These are phyloP conservation scores for Misgurnus anguillicaudatus DNA, from an alignment of 2,113 vertebrate genomes.

Conservation along the genomic window DNA sequence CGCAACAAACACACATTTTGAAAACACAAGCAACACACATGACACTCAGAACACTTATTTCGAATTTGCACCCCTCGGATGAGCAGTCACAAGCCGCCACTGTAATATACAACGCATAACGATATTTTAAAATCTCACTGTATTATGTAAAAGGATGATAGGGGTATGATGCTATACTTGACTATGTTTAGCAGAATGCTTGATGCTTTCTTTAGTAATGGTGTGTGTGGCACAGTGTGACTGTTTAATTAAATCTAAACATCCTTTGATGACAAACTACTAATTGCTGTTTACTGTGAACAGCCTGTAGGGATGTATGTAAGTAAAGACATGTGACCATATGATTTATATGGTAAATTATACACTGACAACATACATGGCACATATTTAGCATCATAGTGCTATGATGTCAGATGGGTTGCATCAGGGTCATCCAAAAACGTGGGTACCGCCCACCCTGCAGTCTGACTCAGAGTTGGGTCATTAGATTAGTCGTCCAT, in stretches of 20 bases:
- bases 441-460: constrained; percentile 29
- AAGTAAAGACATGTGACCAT: not conserved
- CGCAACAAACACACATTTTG: too few species aligned
- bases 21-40: too few species aligned
- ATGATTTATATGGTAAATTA: not conserved
- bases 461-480: constrained; percentile 22
- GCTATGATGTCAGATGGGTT: constrained; percentile 22
- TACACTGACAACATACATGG: not conserved
- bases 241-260: not conserved
- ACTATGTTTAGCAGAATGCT: not conserved
- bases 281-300: not conserved
- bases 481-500: constrained; percentile 21
- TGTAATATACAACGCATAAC: too few species aligned
- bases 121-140: too few species aligned
- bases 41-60: too few species aligned
- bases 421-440: constrained; percentile 39
- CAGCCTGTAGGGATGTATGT: not conserved
- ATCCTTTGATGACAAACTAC: not conserved
- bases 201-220: too few species aligned
- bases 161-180: too few species aligned
- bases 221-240: not conserved
- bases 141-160: not conserved
- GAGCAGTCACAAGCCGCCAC: too few species aligned
- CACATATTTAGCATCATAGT: not conserved
- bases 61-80: too few species aligned